Evolutionary conservation across 1,140 invertebrate species (phyloP), one percentile per base, ranked within the genome.

Genomic region (Olivierus martensii): DNA sequence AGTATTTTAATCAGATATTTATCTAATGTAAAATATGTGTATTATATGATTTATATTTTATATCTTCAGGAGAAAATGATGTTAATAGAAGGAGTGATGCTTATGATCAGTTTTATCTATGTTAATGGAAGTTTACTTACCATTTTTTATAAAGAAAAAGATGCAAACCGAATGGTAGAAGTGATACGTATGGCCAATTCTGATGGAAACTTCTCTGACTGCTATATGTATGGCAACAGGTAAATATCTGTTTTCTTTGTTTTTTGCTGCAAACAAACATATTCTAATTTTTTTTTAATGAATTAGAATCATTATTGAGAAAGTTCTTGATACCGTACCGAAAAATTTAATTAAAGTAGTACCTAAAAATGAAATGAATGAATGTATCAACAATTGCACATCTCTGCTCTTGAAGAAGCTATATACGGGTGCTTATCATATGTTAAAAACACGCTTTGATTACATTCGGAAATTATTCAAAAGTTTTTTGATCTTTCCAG

Each of bases 401-500:
- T 28, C 28, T 4, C 11, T 49, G 28, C 17, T 44, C 15, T 3
- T 46, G 50, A 19, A 4, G 11, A 35, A 15, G 11, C n/a, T 48
- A 37, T 1, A 43, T 36, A 9, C 14, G n/a, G 9, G 17, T 51
- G 6, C 12, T 14, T 14, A 45, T 38, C 10, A 14, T 42, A 38
- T 18, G 43, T 7, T 48, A 35, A n/a, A 38, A 19, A 48, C 44
- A 48, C 0, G 38, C 41, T 7, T 41, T 15, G 37, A 10, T 22
- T 12, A 14, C 37, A 38, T 37, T 51, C 6, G 54, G 49, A 37
- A 22, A 2, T 28, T 56, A 1, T 49, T 56, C 34, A 43, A 38
- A 9, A 37, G 45, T 4, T 48, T 51, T n/a, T 47, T 56, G 18
- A 56, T 56, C 11, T 56, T 51, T 15, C 54, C 54, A 56, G 54